These are phyloP conservation scores for Ophion ventricosus DNA, from an alignment of 2,888 invertebrate genomes.

Conservation along the genomic window DNA sequence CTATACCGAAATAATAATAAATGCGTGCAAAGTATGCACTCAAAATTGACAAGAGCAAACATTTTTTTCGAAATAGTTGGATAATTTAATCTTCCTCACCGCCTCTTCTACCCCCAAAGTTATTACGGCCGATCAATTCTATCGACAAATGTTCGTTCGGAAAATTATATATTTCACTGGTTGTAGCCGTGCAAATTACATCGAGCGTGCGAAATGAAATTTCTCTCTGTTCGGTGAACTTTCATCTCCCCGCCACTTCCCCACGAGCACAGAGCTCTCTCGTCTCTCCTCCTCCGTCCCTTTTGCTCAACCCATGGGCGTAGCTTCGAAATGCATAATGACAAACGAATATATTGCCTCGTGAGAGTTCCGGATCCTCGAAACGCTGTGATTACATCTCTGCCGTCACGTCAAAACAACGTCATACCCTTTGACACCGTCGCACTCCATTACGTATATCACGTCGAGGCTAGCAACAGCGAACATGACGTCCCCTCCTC, in stretches of 20 bases:
- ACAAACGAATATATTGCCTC: conserved; percentile 56
- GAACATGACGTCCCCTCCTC: conserved; percentile 58
- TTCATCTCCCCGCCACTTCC: not conserved
- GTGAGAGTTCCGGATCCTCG: conserved; percentile 28
- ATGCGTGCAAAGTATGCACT: too few relatives aligned
- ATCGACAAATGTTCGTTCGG: conserved; percentile 53
- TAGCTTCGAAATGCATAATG: conserved; percentile 49
- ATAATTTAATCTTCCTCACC: not conserved
- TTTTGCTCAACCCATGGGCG: not conserved
- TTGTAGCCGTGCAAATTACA: conserved; percentile 22
- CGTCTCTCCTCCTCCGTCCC: not conserved
- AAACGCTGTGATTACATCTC: conserved; percentile 65
- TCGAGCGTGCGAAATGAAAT: conserved; percentile 46
- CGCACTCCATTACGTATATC: conserved; percentile 70
- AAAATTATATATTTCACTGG: conserved; percentile 18
- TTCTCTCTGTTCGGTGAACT: conserved; percentile 45
- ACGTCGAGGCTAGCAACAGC: conserved; percentile 67
- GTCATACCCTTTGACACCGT: conserved; percentile 73
- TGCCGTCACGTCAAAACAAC: conserved; percentile 73
- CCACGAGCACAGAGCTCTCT: not conserved
- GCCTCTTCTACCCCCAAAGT: not conserved
- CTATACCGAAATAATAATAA: too few relatives aligned
- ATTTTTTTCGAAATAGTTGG: not conserved
- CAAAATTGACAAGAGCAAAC: too few relatives aligned
- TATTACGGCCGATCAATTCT: conserved; percentile 42